These are phyloP conservation scores for Ruditapes philippinarum DNA, from an alignment of 1,140 invertebrate genomes.

Conservation along the genomic window DNA sequence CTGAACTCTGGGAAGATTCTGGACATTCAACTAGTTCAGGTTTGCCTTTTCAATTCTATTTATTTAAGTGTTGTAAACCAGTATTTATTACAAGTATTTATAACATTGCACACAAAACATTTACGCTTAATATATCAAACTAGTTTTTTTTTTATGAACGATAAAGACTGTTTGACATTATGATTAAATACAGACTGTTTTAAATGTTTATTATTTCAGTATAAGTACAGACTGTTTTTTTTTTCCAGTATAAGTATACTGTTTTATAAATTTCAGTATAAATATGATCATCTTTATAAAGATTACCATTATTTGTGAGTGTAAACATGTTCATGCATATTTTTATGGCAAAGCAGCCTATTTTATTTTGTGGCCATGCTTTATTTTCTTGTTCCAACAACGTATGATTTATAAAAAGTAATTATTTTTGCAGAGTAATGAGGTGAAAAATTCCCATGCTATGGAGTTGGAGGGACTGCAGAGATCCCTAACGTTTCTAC, in stretches of 20 bases:
- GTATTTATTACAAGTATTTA: not conserved
- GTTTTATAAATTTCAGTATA: too few species aligned
- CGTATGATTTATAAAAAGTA: too few species aligned
- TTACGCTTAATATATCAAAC: not conserved
- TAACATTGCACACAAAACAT: not conserved
- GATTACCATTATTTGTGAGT: too few species aligned
- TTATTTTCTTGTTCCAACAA: not conserved
- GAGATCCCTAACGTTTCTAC: not conserved
- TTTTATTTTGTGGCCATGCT: not conserved
- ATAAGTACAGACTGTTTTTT: not conserved
- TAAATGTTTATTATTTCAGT: not conserved
- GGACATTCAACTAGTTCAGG: not conserved
- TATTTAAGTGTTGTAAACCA: not conserved
- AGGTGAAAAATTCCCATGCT: conserved; percentile 32
- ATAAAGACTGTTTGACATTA: not conserved
- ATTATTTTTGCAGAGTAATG: conserved; percentile 51
- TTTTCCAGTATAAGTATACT: too few species aligned
- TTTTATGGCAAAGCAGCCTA: not conserved
- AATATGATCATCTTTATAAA: too few species aligned
- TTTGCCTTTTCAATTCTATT: not conserved
- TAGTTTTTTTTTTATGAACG: not conserved
- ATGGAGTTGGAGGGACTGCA: conserved; percentile 58
- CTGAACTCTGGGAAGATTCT: not conserved
- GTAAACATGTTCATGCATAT: not conserved
- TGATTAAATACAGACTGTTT: not conserved